Conservation (phyloP, 1,140 invertebrate species). For the Amphibalanus amphitrite region DNA sequence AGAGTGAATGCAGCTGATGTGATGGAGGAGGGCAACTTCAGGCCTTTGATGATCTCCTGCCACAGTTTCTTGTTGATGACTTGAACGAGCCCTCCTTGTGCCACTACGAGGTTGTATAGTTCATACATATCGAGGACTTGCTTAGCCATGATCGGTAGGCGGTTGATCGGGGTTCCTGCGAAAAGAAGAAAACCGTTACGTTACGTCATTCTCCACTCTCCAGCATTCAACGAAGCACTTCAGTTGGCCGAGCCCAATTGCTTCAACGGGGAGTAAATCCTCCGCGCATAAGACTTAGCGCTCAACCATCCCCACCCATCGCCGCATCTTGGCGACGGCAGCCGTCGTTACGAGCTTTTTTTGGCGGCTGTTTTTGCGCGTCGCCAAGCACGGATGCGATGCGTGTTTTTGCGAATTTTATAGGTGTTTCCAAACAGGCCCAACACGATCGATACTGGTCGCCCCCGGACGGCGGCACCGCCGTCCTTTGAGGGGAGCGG, state of each 20-base stretch:
- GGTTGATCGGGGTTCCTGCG: constrained; percentile 92
- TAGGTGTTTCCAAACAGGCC: not conserved
- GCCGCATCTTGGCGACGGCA: not conserved
- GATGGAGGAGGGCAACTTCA: constrained; percentile 92
- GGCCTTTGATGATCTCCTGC: constrained; percentile 98
- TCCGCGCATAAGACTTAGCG: too few species aligned
- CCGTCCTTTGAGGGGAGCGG: not conserved
- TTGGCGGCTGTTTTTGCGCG: not conserved
- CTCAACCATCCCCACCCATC: not conserved
- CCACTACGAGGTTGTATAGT: constrained; percentile 91
- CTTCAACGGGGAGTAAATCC: too few species aligned
- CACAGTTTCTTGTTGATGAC: constrained; percentile 99
- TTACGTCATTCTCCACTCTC: too few species aligned
- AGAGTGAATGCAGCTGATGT: constrained; percentile 97
- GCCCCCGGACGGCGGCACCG: too few species aligned
- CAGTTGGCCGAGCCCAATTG: too few species aligned
- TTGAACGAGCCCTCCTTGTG: constrained; percentile 91
- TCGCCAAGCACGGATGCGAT: not conserved
- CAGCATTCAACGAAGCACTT: too few species aligned
- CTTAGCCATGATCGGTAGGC: constrained; percentile 98
- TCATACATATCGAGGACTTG: constrained; percentile 94
- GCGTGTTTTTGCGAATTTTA: not conserved
- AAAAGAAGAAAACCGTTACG: constrained; percentile 18
- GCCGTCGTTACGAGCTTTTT: not conserved
- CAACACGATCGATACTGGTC: not conserved